Conservation (phyloP, 2,797 vertebrate genomes). For the Sebastes taczanowskii region DNA sequence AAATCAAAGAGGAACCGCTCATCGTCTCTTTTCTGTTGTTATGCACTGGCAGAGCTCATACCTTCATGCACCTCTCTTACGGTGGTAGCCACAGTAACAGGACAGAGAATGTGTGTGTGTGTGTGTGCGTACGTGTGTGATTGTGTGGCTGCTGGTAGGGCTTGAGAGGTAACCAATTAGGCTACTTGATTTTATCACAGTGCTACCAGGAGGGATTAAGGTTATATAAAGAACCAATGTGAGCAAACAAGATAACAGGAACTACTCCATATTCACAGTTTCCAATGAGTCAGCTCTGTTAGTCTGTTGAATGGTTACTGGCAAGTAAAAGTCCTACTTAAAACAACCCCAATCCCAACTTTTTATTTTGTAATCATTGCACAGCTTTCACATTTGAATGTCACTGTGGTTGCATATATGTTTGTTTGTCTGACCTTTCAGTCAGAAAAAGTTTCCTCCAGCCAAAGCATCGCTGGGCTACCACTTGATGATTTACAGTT, state of each 20-base stretch:
- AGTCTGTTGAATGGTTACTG: slow-evolving; percentile 49
- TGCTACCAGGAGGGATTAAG: slow-evolving; percentile 39
- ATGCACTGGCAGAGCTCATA: slow-evolving; percentile 29
- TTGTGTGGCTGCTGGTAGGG: slow-evolving; percentile 25
- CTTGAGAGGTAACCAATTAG: slow-evolving; percentile 49
- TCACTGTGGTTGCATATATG: slow-evolving; percentile 15
- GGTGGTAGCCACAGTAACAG: slow-evolving; percentile 60
- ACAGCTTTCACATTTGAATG: slow-evolving; percentile 37
- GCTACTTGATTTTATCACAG: slow-evolving; percentile 53
- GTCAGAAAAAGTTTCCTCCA: slow-evolving; percentile 20
- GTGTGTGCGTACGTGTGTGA: slow-evolving; percentile 26
- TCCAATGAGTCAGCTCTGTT: slow-evolving; percentile 61
- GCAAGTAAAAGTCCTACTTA: slow-evolving; percentile 28
- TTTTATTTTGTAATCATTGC: slow-evolving; percentile 20
- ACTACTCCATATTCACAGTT: slow-evolving; percentile 52
- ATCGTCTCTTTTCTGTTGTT: slow-evolving; percentile 28
- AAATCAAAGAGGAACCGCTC: slow-evolving; percentile 37
- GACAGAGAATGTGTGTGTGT: slow-evolving; percentile 23
- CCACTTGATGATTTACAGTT: slow-evolving; percentile 56
- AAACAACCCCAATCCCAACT: slow-evolving; percentile 17
- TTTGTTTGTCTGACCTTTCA: slow-evolving; percentile 45
- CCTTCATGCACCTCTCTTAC: slow-evolving; percentile 8
- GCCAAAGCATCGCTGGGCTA: slow-evolving; percentile 37
- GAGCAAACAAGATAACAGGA: slow-evolving; percentile 59
- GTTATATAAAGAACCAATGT: slow-evolving; percentile 49